Evolutionary conservation across 2,797 vertebrate genomes (phyloP), one percentile per base, ranked within the genome.

Genomic region (Poeciliopsis paucimaculata): DNA sequence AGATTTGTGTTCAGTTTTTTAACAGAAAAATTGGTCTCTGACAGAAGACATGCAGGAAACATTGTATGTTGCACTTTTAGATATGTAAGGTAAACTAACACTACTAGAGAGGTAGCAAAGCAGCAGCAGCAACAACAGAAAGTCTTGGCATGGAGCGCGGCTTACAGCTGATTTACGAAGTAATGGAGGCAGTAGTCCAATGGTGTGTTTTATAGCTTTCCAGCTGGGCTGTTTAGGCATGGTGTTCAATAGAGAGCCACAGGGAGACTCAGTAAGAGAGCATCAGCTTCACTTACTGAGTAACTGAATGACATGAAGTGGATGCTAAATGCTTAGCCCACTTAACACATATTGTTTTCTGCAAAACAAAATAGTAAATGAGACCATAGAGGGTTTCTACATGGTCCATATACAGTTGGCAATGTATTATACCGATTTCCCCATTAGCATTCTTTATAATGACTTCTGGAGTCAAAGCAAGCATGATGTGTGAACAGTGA

Each of bases 101-200:
- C 53, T 72, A 9, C 16, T 57, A 72, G 49, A 72, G 80, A 73
- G 73, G 60, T 28, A 68, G 76, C 60, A 51, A 72, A 74, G 79
- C 11, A 39, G 85, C 75, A 76, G 82, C 15, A 43, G 85, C 78
- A 76, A 79, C 34, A 68, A 71, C n/a, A 43, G 43, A 45, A 71
- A 46, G 74, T 28, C 26, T 39, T 53, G 68, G 51, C 68, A 49
- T 55, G 79, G 75, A 80, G 73, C 36, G 11, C 31, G 74, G 82
- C 81, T 88, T 88, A 88, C 80, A 87, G 80, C 47, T 84, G 77
- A 85, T 82, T 84, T 77, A 60, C 83, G 60, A 76, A 70, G 84
- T 72, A 89, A 86, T 79, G 82, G 83, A 87, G 79, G 73, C 84
- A 80, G 71, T 83, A 77, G 77, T 81, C 80, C 66, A 51, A 72